Percentiles rank a stretch among this genome's conserved stretches.
Evolutionary conservation across 2,888 invertebrate species (phyloP).

Genomic region (Watsonalla cultraria): DNA sequence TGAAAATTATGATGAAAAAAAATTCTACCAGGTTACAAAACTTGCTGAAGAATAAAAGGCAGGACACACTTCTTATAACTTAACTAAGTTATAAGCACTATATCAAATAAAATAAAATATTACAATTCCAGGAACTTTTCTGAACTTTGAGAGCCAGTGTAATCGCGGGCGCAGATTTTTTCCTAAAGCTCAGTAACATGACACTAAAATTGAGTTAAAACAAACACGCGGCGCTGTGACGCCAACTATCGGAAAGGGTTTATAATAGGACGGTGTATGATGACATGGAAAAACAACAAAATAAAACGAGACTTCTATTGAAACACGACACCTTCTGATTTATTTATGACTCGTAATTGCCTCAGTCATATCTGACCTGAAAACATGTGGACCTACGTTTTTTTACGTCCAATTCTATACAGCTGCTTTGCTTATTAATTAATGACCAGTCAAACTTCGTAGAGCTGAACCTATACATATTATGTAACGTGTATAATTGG

Average conservation of each 20-base stretch:
- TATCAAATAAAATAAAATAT: no score
- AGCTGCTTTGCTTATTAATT: no score
- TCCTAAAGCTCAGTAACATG: slow-evolving; percentile 55
- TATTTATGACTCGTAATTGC: background rate
- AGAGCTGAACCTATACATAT: no score
- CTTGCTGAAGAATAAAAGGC: no score
- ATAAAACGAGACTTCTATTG: background rate
- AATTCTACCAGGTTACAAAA: no score
- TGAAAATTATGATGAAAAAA: no score
- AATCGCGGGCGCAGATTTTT: slow-evolving; percentile 46
- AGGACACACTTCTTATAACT: no score
- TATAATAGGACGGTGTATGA: slow-evolving; percentile 26
- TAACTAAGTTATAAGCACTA: no score
- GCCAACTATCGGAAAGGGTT: slow-evolving; percentile 48
- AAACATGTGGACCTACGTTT: background rate
- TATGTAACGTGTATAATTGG: no score
- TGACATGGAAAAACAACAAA: background rate
- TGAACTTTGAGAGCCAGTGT: slow-evolving; percentile 41
- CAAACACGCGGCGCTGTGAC: slow-evolving; percentile 48
- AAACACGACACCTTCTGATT: background rate
- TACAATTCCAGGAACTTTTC: background rate
- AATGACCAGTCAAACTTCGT: no score
- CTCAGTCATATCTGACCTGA: background rate
- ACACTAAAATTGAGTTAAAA: slow-evolving; percentile 71
- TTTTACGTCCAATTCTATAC: no score